phyloP scores from a whole-genome alignment of 2,113 vertebrate species.

The Tenebrosternarchus preto region DNA sequence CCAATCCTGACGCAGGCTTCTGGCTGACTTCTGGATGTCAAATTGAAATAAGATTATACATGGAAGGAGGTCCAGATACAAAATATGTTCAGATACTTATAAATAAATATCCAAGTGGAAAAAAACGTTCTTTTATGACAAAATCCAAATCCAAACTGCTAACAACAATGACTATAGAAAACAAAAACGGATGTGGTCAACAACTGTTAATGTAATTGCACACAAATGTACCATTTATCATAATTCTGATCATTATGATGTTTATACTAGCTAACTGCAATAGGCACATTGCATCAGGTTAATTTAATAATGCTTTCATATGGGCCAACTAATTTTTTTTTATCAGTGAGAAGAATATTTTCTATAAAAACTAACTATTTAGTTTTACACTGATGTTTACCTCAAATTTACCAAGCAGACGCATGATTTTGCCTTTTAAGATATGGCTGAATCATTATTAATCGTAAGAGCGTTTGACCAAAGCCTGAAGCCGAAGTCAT shows the following conservation, averaged over 20 bases:
- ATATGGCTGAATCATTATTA: not conserved
- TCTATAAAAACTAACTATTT: not conserved
- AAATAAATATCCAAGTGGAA: too few relatives aligned
- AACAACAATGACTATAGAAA: not conserved
- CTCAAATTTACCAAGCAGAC: not conserved
- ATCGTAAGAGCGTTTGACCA: constrained; percentile 1
- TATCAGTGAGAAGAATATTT: not conserved
- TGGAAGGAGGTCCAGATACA: too few relatives aligned
- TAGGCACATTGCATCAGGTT: constrained; percentile 10
- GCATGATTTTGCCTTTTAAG: not conserved
- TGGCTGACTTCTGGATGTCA: too few relatives aligned
- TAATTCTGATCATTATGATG: constrained; percentile 4
- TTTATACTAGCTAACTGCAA: constrained; percentile 12
- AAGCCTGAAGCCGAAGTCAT: not conserved
- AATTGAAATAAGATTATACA: too few relatives aligned
- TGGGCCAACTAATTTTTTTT: not conserved
- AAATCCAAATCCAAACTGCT: not conserved
- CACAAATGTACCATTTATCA: constrained; percentile 4
- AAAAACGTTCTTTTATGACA: too few relatives aligned
- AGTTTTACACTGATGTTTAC: not conserved
- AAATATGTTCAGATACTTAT: too few relatives aligned
- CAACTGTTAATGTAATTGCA: constrained; percentile 33
- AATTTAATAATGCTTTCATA: not conserved
- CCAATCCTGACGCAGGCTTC: too few relatives aligned
- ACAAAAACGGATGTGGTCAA: constrained; percentile 11